Evolutionary conservation across 1,140 invertebrate species (phyloP).

Genomic region (Macrotrachela quadricornifera): DNA sequence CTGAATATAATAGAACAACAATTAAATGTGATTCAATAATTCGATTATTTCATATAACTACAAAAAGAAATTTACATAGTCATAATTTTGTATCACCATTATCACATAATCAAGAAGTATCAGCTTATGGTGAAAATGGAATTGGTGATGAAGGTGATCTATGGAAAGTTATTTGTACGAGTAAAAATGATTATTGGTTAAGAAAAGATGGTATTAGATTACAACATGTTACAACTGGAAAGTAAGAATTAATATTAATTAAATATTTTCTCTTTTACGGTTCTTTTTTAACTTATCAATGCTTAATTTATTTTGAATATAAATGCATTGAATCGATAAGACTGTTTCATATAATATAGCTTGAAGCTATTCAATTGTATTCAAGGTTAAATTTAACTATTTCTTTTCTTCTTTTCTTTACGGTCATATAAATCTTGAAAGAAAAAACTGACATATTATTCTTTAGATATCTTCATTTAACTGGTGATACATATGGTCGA

Average conservation of each 20-base stretch:
- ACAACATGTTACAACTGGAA: conserved; percentile 38
- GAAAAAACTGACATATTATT: no score
- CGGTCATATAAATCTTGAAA: no score
- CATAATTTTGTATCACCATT: conserved; percentile 82
- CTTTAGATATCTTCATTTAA: conserved; percentile 26
- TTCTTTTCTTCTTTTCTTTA: no score
- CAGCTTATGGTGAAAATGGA: conserved; percentile 69
- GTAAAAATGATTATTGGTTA: conserved; percentile 34
- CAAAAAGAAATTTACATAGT: conserved; percentile 80
- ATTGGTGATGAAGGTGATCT: conserved; percentile 85
- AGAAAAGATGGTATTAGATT: conserved; percentile 47
- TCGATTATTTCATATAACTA: conserved; percentile 63
- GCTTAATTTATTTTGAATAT: no score
- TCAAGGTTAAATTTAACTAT: no score
- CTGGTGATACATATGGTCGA: conserved; percentile 32
- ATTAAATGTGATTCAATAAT: conserved; percentile 59
- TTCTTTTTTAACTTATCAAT: no score
- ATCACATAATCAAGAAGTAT: conserved; percentile 82
- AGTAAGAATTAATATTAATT: no score
- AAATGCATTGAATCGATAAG: no score
- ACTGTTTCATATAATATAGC: no score
- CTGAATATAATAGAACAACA: not conserved
- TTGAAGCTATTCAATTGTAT: no score
- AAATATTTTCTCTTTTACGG: no score
- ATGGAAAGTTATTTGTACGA: conserved; percentile 71